Conservation (phyloP, 1,140 invertebrate genomes). For the Elysia chlorotica region DNA sequence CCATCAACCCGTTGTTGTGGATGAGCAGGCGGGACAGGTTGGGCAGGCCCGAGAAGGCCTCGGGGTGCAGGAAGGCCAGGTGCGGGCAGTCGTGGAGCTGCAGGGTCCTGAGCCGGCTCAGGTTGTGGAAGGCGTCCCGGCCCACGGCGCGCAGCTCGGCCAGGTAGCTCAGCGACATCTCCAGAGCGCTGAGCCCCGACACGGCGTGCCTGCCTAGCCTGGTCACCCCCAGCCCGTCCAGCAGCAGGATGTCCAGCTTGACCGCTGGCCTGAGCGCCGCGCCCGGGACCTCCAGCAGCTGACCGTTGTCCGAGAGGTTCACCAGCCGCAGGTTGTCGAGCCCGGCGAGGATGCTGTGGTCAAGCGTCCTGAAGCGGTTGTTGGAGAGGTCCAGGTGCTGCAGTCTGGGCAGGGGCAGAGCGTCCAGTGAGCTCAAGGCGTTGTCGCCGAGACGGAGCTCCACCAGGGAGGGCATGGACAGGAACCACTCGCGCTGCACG, state of each 20-base stretch:
- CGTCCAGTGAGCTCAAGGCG: constrained; percentile 33
- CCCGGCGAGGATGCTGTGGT: constrained; percentile 36
- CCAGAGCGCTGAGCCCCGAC: constrained; percentile 44
- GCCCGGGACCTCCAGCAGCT: constrained; percentile 25
- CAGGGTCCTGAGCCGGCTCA: constrained; percentile 53
- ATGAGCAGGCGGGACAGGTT: constrained; percentile 55
- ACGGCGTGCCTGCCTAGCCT: constrained; percentile 56
- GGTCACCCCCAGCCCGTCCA: constrained; percentile 47
- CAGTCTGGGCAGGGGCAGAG: constrained; percentile 35
- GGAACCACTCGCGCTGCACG: constrained; percentile 45
- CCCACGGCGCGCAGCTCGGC: constrained; percentile 58
- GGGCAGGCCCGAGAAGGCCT: constrained; percentile 57
- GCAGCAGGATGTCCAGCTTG: constrained; percentile 43
- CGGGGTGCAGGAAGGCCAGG: constrained; percentile 60
- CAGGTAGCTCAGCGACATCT: constrained; percentile 57
- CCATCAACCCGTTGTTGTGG: constrained; percentile 59
- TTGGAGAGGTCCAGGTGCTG: constrained; percentile 41
- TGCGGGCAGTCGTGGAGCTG: constrained; percentile 59
- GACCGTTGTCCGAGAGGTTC: constrained; percentile 45
- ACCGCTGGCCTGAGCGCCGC: constrained; percentile 31
- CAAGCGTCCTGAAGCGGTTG: constrained; percentile 40
- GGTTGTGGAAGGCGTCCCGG: constrained; percentile 58
- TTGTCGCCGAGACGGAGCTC: constrained; percentile 45
- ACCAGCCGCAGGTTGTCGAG: constrained; percentile 38
- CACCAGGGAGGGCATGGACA: constrained; percentile 38